Evolutionary conservation across 2,797 vertebrate species (phyloP).

Genomic region (Typhlichthys subterraneus): DNA sequence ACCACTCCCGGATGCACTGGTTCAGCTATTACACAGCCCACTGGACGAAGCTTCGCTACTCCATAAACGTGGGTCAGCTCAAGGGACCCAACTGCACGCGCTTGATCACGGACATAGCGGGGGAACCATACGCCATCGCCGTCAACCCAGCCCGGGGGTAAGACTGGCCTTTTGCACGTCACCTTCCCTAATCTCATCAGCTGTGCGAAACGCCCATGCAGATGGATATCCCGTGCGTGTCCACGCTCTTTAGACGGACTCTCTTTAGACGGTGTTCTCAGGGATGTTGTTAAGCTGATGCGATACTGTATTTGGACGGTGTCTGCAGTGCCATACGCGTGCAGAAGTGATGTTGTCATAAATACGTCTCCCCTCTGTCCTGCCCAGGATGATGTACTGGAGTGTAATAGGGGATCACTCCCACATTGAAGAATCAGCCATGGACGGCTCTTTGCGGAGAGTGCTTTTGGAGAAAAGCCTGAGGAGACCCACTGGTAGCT

Average conservation of each 20-base stretch:
- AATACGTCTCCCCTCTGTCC: constrained; percentile 21
- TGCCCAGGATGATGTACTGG: constrained; percentile 98
- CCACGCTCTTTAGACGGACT: neutral
- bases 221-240: neutral
- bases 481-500: constrained; percentile 91
- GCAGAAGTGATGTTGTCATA: neutral
- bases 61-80: constrained; percentile 95
- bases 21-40: constrained; percentile 98
- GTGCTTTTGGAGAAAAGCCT: constrained; percentile 93
- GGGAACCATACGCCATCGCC: constrained; percentile 95
- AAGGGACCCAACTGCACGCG: constrained; percentile 95
- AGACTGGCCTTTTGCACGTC: constrained; percentile 36
- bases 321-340: no score
- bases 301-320: no score
- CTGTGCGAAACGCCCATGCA: neutral
- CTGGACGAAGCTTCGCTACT: constrained; percentile 97
- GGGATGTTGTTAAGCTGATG: no score
- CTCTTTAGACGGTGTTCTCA: no score
- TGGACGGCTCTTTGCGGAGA: constrained; percentile 94
- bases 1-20: constrained; percentile 99
- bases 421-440: constrained; percentile 95
- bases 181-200: constrained; percentile 1
- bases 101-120: constrained; percentile 93
- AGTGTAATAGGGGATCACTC: constrained; percentile 95
- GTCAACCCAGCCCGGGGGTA: constrained; percentile 94